Conservation (phyloP, 2,113 vertebrate genomes). For the Malurus melanocephalus region DNA sequence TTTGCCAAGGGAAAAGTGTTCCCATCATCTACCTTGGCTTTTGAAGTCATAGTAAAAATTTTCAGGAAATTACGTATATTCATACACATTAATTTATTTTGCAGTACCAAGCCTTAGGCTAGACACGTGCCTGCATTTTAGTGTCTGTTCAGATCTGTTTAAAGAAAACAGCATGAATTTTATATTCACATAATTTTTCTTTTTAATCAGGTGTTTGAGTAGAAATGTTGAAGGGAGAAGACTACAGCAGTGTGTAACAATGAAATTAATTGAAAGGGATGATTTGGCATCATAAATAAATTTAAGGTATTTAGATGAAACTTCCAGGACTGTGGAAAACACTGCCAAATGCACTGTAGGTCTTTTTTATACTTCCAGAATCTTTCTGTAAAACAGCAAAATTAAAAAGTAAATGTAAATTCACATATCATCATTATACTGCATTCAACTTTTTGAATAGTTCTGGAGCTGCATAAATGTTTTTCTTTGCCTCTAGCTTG, state of each 20-base stretch:
- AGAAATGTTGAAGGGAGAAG: background rate
- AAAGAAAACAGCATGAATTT: background rate
- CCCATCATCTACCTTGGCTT: background rate
- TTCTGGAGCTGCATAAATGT: background rate
- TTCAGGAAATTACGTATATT: background rate
- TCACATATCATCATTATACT: background rate
- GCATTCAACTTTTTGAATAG: background rate
- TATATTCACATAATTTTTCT: background rate
- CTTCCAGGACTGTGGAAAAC: background rate
- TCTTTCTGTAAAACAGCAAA: background rate
- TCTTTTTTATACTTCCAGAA: background rate
- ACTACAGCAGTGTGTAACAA: background rate
- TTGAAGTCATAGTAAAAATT: background rate
- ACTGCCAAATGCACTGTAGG: background rate
- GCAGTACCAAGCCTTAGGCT: background rate
- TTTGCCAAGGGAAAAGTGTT: background rate
- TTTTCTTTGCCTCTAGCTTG: background rate
- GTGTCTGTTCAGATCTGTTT: background rate
- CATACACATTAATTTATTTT: background rate
- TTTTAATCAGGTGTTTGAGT: background rate
- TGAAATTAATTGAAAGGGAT: background rate
- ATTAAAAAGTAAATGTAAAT: background rate
- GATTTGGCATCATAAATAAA: background rate
- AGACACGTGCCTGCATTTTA: background rate
- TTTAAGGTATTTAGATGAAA: background rate